phyloP scores from a whole-genome alignment of 2,113 vertebrate species.

The Dascyllus trimaculatus region DNA sequence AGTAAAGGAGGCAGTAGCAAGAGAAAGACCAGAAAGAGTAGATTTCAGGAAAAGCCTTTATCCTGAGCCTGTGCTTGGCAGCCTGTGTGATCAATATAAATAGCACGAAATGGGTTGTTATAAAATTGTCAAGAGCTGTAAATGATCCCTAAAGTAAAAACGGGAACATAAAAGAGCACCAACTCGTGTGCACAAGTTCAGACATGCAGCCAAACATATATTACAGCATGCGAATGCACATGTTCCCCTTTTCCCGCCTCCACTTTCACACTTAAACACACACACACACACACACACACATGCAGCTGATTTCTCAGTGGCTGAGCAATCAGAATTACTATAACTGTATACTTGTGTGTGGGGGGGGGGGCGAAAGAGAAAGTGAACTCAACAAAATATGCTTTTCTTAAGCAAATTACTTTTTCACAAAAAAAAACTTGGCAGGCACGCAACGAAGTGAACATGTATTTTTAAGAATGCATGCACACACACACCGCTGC shows the following conservation, averaged over 20 bases:
- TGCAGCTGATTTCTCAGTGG: slow-evolving; percentile 56
- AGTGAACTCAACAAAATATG: slow-evolving; percentile 60
- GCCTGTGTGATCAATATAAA: slow-evolving; percentile 76
- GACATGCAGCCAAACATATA: slow-evolving; percentile 36
- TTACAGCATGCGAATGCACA: slow-evolving; percentile 24
- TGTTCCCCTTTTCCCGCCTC: neutral
- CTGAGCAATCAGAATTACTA: slow-evolving; percentile 63
- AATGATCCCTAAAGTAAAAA: slow-evolving; percentile 75
- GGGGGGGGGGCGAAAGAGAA: slow-evolving; percentile 24
- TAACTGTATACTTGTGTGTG: slow-evolving; percentile 36
- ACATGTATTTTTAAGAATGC: slow-evolving; percentile 63
- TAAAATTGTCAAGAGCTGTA: slow-evolving; percentile 71
- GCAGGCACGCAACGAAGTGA: slow-evolving; percentile 41
- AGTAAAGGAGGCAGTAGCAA: neutral
- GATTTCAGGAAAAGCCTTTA: slow-evolving; percentile 49
- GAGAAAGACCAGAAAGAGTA: slow-evolving; percentile 21
- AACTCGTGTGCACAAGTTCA: slow-evolving; percentile 35
- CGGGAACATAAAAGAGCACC: slow-evolving; percentile 48
- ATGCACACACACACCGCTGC: slow-evolving; percentile 36
- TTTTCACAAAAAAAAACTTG: slow-evolving; percentile 41
- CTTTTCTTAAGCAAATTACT: slow-evolving; percentile 60
- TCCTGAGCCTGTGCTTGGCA: slow-evolving; percentile 64
- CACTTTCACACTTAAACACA: slow-evolving; percentile 13
- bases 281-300: slow-evolving; percentile 35
- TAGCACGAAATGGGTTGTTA: slow-evolving; percentile 73